Evolutionary conservation across 1,140 invertebrate genomes (phyloP).

Genomic region (Aphelenchoides fujianensis): DNA sequence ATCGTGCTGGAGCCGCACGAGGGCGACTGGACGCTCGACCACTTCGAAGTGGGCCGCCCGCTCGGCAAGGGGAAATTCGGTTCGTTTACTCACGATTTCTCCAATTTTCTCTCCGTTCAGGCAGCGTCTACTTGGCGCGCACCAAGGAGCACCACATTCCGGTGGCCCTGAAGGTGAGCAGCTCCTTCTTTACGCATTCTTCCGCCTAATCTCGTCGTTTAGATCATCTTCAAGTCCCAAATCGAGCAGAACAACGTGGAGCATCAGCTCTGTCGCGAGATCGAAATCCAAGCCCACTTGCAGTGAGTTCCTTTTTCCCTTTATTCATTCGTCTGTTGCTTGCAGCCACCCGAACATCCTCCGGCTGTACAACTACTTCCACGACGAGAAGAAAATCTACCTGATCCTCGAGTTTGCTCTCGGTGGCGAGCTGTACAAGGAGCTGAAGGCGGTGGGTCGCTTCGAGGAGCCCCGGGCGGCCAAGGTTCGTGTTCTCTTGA

Average conservation of each 20-base stretch:
- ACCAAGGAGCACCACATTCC: slow-evolving; percentile 78
- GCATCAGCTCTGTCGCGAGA: slow-evolving; percentile 81
- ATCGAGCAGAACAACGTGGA: slow-evolving; percentile 74
- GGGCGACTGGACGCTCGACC: slow-evolving; percentile 29
- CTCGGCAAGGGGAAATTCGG: slow-evolving; percentile 84
- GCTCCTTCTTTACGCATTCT: slow-evolving; percentile 10
- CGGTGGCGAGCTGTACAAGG: slow-evolving; percentile 78
- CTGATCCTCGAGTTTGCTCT: slow-evolving; percentile 87
- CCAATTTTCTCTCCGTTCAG: no score
- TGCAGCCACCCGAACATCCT: slow-evolving; percentile 84
- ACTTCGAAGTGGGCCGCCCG: slow-evolving; percentile 78
- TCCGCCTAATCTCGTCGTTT: slow-evolving; percentile 17
- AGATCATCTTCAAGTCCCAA: slow-evolving; percentile 76
- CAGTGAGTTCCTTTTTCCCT: slow-evolving; percentile 20
- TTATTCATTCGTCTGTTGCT: neutral
- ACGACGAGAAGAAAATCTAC: slow-evolving; percentile 82
- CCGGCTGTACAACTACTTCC: slow-evolving; percentile 82
- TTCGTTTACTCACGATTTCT: no score
- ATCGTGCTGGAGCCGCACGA: neutral
- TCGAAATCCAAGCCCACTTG: slow-evolving; percentile 89
- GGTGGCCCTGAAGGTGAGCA: slow-evolving; percentile 71
- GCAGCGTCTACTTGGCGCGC: slow-evolving; percentile 81
- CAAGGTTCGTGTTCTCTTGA: slow-evolving; percentile 19
- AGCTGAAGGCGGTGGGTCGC: slow-evolving; percentile 66
- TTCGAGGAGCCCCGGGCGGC: slow-evolving; percentile 65